These are phyloP conservation scores for Apodemus speciosus DNA, from an alignment of 2,113 vertebrate species.

Conservation along the genomic window DNA sequence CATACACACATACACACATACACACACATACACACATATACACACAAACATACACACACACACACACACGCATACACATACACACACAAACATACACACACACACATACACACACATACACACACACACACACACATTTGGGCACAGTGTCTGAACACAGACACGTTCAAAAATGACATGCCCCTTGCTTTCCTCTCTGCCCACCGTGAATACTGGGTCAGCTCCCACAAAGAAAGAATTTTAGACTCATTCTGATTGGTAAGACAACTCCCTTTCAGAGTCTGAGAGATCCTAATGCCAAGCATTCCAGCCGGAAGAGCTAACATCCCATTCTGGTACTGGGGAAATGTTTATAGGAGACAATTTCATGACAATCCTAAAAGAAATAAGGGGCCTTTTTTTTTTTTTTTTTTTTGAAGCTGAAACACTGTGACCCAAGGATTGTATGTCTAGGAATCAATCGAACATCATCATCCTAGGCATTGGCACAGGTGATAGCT, in stretches of 20 bases:
- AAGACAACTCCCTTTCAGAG: background rate
- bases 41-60: fast-evolving
- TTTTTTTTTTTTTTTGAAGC: background rate
- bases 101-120: background rate
- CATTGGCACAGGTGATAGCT: background rate
- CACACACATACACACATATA: background rate
- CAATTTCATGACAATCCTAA: background rate
- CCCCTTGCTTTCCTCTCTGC: background rate
- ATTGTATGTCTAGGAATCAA: background rate
- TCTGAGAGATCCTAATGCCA: background rate
- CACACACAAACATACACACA: too few species aligned
- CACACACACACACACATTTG: too few species aligned
- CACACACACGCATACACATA: too few species aligned
- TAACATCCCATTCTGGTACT: fast-evolving
- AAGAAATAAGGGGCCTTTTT: background rate
- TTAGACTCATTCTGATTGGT: background rate
- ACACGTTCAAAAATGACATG: background rate
- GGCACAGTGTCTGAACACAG: background rate
- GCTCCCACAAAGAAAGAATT: background rate
- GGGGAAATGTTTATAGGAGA: background rate
- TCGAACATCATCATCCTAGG: background rate
- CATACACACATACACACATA: background rate
- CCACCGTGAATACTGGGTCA: too few species aligned
- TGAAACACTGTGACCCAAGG: background rate
- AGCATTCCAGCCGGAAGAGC: background rate